Base-by-base conservation (phyloP, 2,797 vertebrate genomes). In the Tauraco hartlaubi region DNA sequence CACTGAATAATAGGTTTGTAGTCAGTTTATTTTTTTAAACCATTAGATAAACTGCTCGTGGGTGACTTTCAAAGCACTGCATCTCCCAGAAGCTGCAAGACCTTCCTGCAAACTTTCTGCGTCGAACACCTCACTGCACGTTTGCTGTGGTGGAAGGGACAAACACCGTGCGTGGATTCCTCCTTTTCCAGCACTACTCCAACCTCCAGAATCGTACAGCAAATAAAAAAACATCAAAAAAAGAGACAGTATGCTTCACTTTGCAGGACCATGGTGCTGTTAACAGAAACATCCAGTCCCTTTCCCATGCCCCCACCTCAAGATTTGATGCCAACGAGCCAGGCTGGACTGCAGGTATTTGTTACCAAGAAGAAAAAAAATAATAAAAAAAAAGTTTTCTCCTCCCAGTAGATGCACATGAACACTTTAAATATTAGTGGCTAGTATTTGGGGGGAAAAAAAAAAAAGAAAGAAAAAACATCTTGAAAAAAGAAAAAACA, bases 1-100 rank as follows among this genome's bases (percentile, higher is more conserved):
- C 95, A 94, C 88, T 68, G 87, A 95, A 86, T 95, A 97, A 93
- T 84, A 97, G 52, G 85, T 73, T 96, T 95, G 92, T 97, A 94
- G 88, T 88, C 69, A 67, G 85, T 94, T 95, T 93, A 49, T 85
- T 86, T 86, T 94, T 94, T 81, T 68, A 92, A 95, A 90, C 84
- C 90, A 75, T 96, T 95, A 96, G 94, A 88, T 86, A 90, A 97
- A 95, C 92, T 88, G 68, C 91, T 92, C 7, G 0, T 22, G 79
- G 52, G 56, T 72, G 75, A 85, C 48, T 94, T 88, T 59, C 41
- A 44, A 79, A 88, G 56, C 2, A 1, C 52, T 22, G 56, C 72
- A 29, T 64, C 44, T 72, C 52, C n/a, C 49, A 46, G 88, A 77
- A 95, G 41, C 75, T 9, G 15, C 0, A 2, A 86, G 64, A 76